Percentiles rank a stretch among this genome's conserved stretches.
Evolutionary conservation across 92 coral and sea anemone genomes (phyloP).

Genomic region (Porites evermanni): DNA sequence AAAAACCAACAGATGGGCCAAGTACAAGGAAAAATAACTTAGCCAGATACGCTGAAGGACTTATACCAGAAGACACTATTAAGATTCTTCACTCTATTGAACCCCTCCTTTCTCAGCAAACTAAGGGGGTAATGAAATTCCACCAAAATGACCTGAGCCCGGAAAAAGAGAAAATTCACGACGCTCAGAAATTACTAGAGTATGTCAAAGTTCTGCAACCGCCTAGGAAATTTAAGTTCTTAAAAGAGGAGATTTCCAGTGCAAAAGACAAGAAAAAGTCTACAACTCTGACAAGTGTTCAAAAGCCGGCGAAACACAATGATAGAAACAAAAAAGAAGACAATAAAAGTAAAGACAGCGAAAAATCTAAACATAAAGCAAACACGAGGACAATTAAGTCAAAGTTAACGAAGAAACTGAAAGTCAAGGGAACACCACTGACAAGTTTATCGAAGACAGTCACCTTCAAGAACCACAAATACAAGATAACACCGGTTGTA

Average conservation of each 20-base stretch:
- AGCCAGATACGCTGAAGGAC: conserved; percentile 47
- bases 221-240: conserved; percentile 42
- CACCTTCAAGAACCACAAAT: conserved; percentile 85
- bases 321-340: background rate
- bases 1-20: conserved; percentile 22
- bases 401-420: conserved; percentile 58
- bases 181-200: conserved; percentile 84
- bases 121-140: conserved; percentile 82
- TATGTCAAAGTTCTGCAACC: conserved; percentile 78
- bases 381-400: conserved; percentile 37
- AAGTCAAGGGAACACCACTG: conserved; percentile 74
- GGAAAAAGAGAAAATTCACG: conserved; percentile 84
- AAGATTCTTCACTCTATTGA: conserved; percentile 78
- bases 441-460: conserved; percentile 85
- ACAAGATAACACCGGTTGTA: conserved; percentile 88
- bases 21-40: conserved; percentile 36
- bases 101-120: conserved; percentile 79
- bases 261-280: conserved; percentile 40
- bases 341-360: background rate
- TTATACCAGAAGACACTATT: conserved; percentile 72
- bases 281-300: conserved; percentile 1
- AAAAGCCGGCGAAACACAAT: conserved; percentile 9
- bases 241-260: conserved; percentile 2
- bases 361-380: conserved; percentile 46
- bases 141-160: conserved; percentile 79